Base-by-base conservation (phyloP, 2,888 invertebrate genomes). In the Shargacucullia verbasci region DNA sequence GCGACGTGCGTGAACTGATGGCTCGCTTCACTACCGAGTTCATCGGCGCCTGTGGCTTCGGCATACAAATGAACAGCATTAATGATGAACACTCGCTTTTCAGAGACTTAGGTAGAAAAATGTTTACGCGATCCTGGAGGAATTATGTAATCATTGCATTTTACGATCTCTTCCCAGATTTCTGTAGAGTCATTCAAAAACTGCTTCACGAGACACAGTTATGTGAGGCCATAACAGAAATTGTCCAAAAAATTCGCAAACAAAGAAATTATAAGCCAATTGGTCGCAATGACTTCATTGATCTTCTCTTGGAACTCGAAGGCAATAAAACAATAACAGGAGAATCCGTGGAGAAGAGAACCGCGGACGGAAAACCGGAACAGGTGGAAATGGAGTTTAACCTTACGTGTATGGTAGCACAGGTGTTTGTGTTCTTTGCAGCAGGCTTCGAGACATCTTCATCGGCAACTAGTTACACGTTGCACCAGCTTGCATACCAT, bases 381-480 rank as follows among this genome's bases (percentile, higher is more conserved):
- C 54, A 59, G 9, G 83, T 81, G 0, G 83, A 85, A 49, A 70
- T 88, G 74, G 84, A 88, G 27, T 76, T 89, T 77, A 81, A 83
- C 41, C 60, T 80, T 0, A 50, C 70, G 12, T 72, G 78, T 38
- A 76, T 90, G 64, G 82, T 72, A 1, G 87, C 90, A 3, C 90
- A 90, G 68, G 82, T 87, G 4, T 87, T 87, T 14, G 63, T 90
- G 10, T 91, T 91, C 68, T 91, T 91, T 29, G 84, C 80, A 6
- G 94, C 92, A n/a, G 94, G 94, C 2, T 94, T 90, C 33, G 93
- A 94, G 66, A 93, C 94, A 0, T 91, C 92, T 0, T 91, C 94
- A 0, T 89, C 89, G 0, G 84, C 90, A 1, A 86, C 92, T 1
- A 90, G 90, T 54, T 90, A 77, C 48, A 80, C 83, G 10, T 72